Evolutionary conservation across 2,113 vertebrate genomes (phyloP).

Genomic region (Callionymus lyra): DNA sequence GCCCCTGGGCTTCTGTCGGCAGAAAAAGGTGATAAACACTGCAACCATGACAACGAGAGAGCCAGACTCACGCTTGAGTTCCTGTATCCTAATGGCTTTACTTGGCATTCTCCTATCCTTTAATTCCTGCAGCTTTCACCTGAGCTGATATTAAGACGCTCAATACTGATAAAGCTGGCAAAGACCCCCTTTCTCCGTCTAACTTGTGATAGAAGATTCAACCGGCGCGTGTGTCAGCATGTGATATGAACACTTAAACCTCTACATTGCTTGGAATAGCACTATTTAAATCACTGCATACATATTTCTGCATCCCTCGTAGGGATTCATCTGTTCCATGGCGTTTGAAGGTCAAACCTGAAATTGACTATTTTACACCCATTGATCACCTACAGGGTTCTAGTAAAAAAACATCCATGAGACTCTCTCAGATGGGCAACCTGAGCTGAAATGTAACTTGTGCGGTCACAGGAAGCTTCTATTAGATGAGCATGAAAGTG

Average conservation of each 20-base stretch:
- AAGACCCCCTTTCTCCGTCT: constrained; percentile 10
- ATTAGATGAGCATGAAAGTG: too few species aligned
- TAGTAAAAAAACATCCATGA: too few species aligned
- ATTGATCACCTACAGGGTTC: too few species aligned
- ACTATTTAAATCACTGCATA: constrained; percentile 24
- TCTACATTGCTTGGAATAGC: constrained; percentile 17
- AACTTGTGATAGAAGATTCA: constrained; percentile 14
- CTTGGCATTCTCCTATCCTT: constrained; percentile 36
- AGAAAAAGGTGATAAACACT: constrained; percentile 61
- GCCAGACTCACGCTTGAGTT: constrained; percentile 40
- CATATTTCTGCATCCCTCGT: constrained; percentile 22
- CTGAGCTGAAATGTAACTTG: too few species aligned
- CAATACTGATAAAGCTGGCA: constrained; percentile 11
- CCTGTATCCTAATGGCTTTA: constrained; percentile 43
- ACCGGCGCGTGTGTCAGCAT: constrained; percentile 9
- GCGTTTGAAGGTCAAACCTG: constrained; percentile 9
- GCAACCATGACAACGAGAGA: constrained; percentile 63
- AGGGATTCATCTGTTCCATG: constrained; percentile 16
- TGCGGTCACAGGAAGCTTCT: too few species aligned
- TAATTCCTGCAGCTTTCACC: constrained; percentile 41
- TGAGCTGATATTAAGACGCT: constrained; percentile 31
- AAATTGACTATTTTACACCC: constrained; percentile 3
- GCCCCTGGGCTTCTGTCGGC: constrained; percentile 57
- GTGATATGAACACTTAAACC: constrained; percentile 20
- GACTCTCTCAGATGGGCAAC: too few species aligned